Evolutionary conservation across 1,140 invertebrate genomes (phyloP).

Genomic region (Trachelipus rathkii): DNA sequence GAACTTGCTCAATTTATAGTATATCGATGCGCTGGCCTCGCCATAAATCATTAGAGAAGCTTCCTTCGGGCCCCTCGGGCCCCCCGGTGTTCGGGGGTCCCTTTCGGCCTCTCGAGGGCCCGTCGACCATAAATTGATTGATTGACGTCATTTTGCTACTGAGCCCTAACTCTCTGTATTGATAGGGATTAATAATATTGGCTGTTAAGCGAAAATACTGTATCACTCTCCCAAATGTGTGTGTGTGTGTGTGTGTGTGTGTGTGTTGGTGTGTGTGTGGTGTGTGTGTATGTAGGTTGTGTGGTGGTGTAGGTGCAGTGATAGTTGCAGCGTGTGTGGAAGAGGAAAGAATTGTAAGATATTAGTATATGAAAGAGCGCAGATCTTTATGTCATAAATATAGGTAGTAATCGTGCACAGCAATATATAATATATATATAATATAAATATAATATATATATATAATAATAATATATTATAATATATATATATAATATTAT

Average conservation of each 20-base stretch:
- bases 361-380: background rate
- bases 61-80: too few species aligned
- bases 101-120: background rate
- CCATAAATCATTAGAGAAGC: background rate
- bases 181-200: background rate
- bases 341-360: too few species aligned
- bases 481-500: background rate
- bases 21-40: background rate
- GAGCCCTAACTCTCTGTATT: background rate
- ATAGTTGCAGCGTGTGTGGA: too few species aligned
- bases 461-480: background rate
- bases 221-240: too few species aligned
- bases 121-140: slow-evolving; percentile 5
- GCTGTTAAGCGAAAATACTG: background rate
- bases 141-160: background rate
- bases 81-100: background rate
- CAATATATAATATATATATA: slow-evolving; percentile 11
- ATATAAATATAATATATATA: background rate
- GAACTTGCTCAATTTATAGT: slow-evolving; percentile 5
- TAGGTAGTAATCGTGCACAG: background rate
- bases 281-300: too few species aligned
- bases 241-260: too few species aligned
- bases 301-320: too few species aligned
- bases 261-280: too few species aligned
- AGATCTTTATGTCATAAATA: background rate